Percentiles rank a stretch among this genome's conserved stretches.
Conservation (phyloP, 2,888 invertebrate genomes). For the Parnassius apollo region DNA sequence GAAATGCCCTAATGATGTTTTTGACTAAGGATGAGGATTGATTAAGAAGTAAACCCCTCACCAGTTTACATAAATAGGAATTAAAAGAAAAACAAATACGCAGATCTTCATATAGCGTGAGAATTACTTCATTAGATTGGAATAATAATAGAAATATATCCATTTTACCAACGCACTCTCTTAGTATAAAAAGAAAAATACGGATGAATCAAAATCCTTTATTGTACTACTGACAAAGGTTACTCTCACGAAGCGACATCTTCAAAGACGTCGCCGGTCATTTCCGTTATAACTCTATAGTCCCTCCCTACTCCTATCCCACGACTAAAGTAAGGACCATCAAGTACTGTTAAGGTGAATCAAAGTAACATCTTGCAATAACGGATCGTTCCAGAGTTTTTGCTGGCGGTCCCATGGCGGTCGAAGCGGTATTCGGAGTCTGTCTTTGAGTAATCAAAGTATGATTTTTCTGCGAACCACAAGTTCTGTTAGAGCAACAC, state of each 20-base stretch:
- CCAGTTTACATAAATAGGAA: too few species aligned
- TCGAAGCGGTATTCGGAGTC: conserved; percentile 26
- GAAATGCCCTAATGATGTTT: too few species aligned
- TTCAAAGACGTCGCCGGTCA: conserved; percentile 13
- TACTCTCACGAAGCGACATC: background rate
- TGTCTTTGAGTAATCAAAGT: conserved; percentile 27
- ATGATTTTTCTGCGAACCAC: conserved; percentile 19
- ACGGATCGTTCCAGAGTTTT: conserved; percentile 43
- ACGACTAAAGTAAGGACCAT: conserved; percentile 39
- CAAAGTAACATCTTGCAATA: conserved; percentile 61
- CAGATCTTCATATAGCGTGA: too few species aligned
- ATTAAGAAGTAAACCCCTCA: too few species aligned
- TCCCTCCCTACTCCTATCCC: conserved; percentile 24
- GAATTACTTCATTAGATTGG: background rate
- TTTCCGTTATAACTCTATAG: conserved; percentile 24
- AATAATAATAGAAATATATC: conserved; percentile 4
- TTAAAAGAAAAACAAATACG: too few species aligned
- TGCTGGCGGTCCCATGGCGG: conserved; percentile 27
- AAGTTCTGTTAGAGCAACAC: conserved; percentile 17
- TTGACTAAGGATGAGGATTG: too few species aligned
- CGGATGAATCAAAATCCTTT: conserved; percentile 12
- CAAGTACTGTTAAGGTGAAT: conserved; percentile 67
- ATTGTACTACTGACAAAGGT: conserved; percentile 15
- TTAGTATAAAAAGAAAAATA: conserved; percentile 8
- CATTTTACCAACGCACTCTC: conserved; percentile 8